A percentile compares a stretch with the other conserved stretches of the same genome.
Evolutionary conservation across 1,140 invertebrate species (phyloP).

Genomic region (Conopomorpha cramerella): DNA sequence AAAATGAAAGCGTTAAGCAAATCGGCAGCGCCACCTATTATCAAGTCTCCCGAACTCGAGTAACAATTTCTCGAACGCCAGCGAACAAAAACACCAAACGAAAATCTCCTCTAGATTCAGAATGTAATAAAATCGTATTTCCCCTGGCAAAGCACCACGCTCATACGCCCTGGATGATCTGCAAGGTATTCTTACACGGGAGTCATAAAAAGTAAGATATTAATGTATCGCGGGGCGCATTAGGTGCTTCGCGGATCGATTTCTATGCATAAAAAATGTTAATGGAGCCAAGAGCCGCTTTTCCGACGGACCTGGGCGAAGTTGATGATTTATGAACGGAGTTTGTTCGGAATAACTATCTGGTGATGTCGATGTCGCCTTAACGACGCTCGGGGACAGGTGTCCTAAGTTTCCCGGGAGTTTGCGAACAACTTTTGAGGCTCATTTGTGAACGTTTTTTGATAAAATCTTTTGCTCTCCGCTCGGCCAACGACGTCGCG

Average conservation of each 20-base stretch:
- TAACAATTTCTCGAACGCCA: conserved; percentile 2
- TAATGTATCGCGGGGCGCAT: conserved; percentile 61
- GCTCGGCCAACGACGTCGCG: no score
- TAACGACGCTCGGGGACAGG: no score
- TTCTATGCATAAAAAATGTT: conserved; percentile 61
- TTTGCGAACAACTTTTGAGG: no score
- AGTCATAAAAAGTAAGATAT: conserved; percentile 62
- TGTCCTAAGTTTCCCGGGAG: conserved; percentile 7
- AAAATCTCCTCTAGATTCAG: no score
- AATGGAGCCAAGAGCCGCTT: conserved; percentile 30
- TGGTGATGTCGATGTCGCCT: conserved; percentile 26
- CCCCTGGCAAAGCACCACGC: no score
- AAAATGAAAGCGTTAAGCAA: conserved; percentile 56
- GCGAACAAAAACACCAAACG: no score
- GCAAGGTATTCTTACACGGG: conserved; percentile 54
- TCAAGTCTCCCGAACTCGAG: conserved; percentile 44
- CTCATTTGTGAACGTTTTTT: no score
- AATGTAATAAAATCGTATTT: no score
- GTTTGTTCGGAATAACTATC: conserved; percentile 30
- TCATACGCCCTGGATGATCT: no score
- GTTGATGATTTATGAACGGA: conserved; percentile 50
- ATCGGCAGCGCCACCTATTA: conserved; percentile 58
- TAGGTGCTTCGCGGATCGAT: conserved; percentile 52
- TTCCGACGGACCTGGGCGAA: conserved; percentile 13
- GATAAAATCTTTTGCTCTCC: no score